phyloP scores from a whole-genome alignment of 2,888 invertebrate genomes.

The Dioctria rufipes region DNA sequence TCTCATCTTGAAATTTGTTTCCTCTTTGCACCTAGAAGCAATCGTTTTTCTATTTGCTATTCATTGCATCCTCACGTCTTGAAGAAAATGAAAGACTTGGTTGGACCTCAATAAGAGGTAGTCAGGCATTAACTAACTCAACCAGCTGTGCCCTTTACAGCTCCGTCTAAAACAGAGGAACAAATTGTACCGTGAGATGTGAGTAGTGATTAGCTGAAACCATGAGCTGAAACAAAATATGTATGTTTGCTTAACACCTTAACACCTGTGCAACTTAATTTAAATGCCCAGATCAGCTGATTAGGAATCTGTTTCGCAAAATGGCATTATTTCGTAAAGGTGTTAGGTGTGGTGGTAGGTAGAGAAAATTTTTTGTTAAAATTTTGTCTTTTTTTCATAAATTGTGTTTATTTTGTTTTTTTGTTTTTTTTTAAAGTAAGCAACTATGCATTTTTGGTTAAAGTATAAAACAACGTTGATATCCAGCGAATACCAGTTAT shows the following conservation, averaged over 20 bases:
- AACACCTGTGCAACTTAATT: conserved; percentile 55
- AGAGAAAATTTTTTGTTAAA: no score
- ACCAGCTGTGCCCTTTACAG: conserved; percentile 45
- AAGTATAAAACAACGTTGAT: no score
- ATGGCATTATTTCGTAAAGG: background rate
- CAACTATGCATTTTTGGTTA: no score
- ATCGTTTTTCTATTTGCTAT: conserved; percentile 18
- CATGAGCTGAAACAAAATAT: conserved; percentile 22
- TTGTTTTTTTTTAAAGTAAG: no score
- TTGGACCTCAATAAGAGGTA: background rate
- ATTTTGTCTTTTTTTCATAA: no score
- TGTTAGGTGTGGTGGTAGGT: no score
- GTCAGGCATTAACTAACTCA: background rate
- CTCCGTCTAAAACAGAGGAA: conserved; percentile 51
- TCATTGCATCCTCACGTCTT: conserved; percentile 15
- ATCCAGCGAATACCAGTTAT: no score
- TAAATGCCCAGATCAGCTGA: conserved; percentile 34
- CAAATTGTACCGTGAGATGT: conserved; percentile 56
- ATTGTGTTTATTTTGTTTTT: no score
- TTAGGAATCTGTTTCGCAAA: conserved; percentile 16
- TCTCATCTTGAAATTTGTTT: conserved; percentile 47
- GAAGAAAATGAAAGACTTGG: conserved; percentile 3
- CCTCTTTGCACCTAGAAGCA: conserved; percentile 33
- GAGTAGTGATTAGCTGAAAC: conserved; percentile 45
- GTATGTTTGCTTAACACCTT: conserved; percentile 57